Evolutionary conservation across 2,113 vertebrate genomes (phyloP), one percentile per base, ranked within the genome.

Genomic region (Acanthochromis polyacanthus): DNA sequence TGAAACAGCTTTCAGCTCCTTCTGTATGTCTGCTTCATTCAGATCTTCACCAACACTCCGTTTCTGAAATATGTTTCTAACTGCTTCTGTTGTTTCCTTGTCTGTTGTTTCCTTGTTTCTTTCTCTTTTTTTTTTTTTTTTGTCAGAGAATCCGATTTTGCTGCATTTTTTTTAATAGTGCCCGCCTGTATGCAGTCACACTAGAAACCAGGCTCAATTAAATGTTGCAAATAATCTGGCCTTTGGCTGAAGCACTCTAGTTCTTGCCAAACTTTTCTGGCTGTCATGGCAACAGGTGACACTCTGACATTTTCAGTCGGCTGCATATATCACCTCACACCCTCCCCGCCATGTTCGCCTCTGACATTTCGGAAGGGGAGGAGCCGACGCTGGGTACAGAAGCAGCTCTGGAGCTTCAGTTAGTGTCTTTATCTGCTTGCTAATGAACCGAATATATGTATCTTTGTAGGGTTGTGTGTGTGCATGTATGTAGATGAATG

Each of bases 251-350:
- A 72, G 63, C 75, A 58, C 79, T 84, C 75, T 11, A 70, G 61
- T 71, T 69, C 58, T 80, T 83, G 93, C 91, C 90, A 94, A 93
- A 90, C 88, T 91, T 91, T 83, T 59, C 78, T 59, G 81, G 91
- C 90, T 92, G 90, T 91, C 92, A 93, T 91, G 92, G 91, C 85
- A 94, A 94, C 88, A 52, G 50, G 81, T 89, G 88, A 89, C 89
- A 91, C 86, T 55, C 69, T 91, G 86, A 93, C 91, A 93, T 95
- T 93, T 93, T 84, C 88, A 91, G 77, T 72, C 58, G 78, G 73
- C 62, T 67, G 85, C 75, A 65, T 93, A 91, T 86, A 85, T 91
- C 87, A 86, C 86, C 89, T 81, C 82, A 51, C 80, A 73, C 77
- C 52, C 83, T 86, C 82, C 36, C 72, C 36, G 48, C 77, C 56